A percentile compares a stretch with the other conserved stretches of the same genome.
phyloP scores from a whole-genome alignment of 23 tunicate species.

The Oikopleura albicans region DNA sequence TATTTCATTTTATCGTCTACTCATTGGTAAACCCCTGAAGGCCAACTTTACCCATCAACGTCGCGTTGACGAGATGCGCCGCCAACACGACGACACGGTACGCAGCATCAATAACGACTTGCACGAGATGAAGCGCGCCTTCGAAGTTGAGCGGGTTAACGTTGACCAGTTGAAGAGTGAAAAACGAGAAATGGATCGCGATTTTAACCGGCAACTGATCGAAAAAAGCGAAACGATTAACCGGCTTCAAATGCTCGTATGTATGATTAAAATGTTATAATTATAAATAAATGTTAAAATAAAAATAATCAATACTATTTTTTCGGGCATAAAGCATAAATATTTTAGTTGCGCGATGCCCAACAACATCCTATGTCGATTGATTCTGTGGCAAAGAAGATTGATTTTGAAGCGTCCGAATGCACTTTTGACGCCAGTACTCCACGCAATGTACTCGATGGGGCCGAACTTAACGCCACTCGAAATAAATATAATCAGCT shows the following conservation, averaged over 20 bases:
- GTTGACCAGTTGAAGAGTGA: background rate
- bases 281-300: no score
- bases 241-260: background rate
- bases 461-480: background rate
- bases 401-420: conserved; percentile 10
- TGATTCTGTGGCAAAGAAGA: conserved; percentile 1
- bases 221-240: conserved; percentile 12
- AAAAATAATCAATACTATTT: no score
- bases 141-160: background rate
- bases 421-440: background rate
- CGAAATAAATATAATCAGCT: background rate
- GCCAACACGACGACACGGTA: background rate
- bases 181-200: background rate
- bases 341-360: background rate
- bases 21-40: no score
- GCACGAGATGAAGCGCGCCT: background rate
- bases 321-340: no score
- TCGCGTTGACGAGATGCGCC: background rate
- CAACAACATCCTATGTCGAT: background rate
- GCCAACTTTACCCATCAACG: background rate
- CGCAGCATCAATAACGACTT: background rate
- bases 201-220: background rate
- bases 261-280: no score
- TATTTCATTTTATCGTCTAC: no score
- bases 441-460: background rate